Base-by-base conservation (phyloP, 1,140 invertebrate genomes). In the Andrena cerasifolii region DNA sequence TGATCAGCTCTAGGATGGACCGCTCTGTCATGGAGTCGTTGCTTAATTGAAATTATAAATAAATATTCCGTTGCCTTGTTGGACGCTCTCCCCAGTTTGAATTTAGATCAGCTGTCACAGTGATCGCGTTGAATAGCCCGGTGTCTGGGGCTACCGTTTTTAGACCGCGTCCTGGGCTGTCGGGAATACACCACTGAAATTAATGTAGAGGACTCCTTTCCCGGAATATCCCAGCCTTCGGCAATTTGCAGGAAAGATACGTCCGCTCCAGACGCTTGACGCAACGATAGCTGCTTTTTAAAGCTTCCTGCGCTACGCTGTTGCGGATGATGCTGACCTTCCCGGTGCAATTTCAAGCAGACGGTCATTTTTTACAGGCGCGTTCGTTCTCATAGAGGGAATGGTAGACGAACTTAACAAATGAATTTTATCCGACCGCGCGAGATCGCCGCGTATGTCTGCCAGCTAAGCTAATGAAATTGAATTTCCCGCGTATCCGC, bases 381-480 rank as follows among this genome's bases (percentile, higher is more conserved):
- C 16, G 7, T 12, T 71, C 36, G 36, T 56, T 75, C 51, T 56
- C n/a, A 54, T 66, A 54, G n/a, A 66, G 26, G 26, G 24, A 74
- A 70, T 24, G 40, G n/a, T 26, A 16, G n/a, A 43, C 16, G 26
- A 43, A 75, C 16, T 36, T 31, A 67, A 45, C 54, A 24, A 63
- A 54, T 68, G 58, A 81, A 81, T 72, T 81, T 63, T 45, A 56
- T 16, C 58, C 10, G 10, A 40, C 36, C 4, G 10, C 36, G 33
- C 33, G 14, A 16, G 26, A 56, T 56, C 7, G 26, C 2, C 26
- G 61, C 21, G 43, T 49, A 43, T 18, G 59, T 10, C n/a, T 65
- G 71, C 47, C 59, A 49, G 40, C n/a, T 24, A 53, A 61, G 31
- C 56, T 58, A 40, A 81, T 67, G 62, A 66, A 67, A 75, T 75